A percentile compares a stretch with the other conserved stretches of the same genome.
These are phyloP conservation scores for Danio choprae DNA, from an alignment of 2,797 vertebrate species.

Conservation along the genomic window DNA sequence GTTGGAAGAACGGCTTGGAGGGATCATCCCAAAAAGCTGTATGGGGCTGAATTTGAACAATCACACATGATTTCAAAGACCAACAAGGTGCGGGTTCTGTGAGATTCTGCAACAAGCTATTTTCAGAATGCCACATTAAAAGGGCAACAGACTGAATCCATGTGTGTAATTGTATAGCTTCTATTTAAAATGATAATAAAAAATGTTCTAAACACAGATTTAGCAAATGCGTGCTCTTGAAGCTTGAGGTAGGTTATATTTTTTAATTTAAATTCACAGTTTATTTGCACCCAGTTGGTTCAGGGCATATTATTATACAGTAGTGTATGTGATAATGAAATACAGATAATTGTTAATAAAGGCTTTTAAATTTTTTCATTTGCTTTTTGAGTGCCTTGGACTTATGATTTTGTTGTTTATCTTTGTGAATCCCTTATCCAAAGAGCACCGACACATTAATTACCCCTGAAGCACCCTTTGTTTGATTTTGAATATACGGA, in stretches of 20 bases:
- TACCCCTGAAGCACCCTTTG: too few relatives aligned
- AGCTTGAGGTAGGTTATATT: slow-evolving; percentile 3
- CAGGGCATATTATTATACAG: not conserved
- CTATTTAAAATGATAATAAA: not conserved
- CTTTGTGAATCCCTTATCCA: too few relatives aligned
- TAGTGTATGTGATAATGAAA: not conserved
- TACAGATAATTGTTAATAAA: too few relatives aligned
- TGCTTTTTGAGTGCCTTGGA: too few relatives aligned
- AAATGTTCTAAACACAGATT: slow-evolving; percentile 16
- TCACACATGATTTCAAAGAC: slow-evolving; percentile 40
- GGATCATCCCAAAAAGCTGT: slow-evolving; percentile 42
- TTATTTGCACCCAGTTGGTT: not conserved
- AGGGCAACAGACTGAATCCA: slow-evolving; percentile 4
- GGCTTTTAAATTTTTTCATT: not conserved
- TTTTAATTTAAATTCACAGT: slow-evolving; percentile 2
- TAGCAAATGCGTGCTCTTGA: slow-evolving; percentile 25
- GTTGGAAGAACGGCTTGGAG: slow-evolving; percentile 43
- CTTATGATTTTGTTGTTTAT: too few relatives aligned
- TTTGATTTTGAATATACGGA: too few relatives aligned
- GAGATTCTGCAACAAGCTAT: not conserved
- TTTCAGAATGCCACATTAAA: slow-evolving; percentile 53
- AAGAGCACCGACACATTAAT: too few relatives aligned
- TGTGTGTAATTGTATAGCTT: slow-evolving; percentile 43
- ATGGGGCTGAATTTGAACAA: slow-evolving; percentile 41
- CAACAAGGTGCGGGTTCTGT: slow-evolving; percentile 14